Evolutionary conservation across 2,888 invertebrate species (phyloP).

Genomic region (Zygogramma bicolorata): DNA sequence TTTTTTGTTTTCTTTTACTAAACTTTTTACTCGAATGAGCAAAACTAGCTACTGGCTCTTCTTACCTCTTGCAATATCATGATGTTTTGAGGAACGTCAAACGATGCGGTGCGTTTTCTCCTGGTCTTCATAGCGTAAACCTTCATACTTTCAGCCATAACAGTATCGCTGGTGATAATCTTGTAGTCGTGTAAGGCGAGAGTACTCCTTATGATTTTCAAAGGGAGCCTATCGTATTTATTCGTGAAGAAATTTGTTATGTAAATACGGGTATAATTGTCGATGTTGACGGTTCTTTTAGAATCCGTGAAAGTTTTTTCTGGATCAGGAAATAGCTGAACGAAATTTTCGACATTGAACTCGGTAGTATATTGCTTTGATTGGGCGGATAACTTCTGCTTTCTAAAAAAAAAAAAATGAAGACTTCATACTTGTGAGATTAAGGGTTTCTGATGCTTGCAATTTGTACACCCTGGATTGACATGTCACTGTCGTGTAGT

Average conservation of each 20-base stretch:
- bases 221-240: constrained; percentile 42
- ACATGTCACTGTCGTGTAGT: no score
- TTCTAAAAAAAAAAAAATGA: constrained; percentile 48
- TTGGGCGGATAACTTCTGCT: constrained; percentile 61
- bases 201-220: constrained; percentile 30
- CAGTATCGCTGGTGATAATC: constrained; percentile 14
- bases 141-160: not conserved
- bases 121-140: constrained; percentile 17
- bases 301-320: constrained; percentile 51
- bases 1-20: no score
- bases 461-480: no score
- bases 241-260: constrained; percentile 45
- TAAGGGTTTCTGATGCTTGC: no score
- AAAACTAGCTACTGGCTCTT: no score
- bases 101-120: constrained; percentile 27
- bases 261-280: constrained; percentile 31
- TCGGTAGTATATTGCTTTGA: constrained; percentile 65
- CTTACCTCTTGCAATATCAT: constrained; percentile 61
- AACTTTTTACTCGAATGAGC: no score
- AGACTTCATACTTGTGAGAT: no score
- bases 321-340: constrained; percentile 67
- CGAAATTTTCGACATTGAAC: constrained; percentile 65
- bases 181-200: constrained; percentile 14
- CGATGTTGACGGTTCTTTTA: constrained; percentile 31
- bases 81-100: constrained; percentile 52